Conservation (phyloP, 2,797 vertebrate genomes). For the Bovichtus variegatus region DNA sequence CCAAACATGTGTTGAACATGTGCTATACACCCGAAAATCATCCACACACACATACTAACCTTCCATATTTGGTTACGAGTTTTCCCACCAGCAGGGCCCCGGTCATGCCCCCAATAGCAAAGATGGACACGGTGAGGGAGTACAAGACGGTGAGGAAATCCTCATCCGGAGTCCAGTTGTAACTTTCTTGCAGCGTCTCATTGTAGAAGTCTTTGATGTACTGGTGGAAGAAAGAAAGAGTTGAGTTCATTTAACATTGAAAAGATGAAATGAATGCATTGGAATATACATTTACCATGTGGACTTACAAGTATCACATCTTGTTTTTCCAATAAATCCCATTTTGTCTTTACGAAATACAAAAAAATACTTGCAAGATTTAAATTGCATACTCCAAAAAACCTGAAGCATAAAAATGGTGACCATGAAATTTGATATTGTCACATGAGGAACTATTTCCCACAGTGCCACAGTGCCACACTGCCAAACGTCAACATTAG, state of each 20-base stretch:
- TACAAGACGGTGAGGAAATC: conserved; percentile 86
- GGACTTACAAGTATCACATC: background rate
- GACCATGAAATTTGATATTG: conserved; percentile 3
- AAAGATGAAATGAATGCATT: background rate
- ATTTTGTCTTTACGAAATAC: background rate
- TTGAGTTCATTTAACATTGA: background rate
- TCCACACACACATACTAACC: conserved; percentile 77
- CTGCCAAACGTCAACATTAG: conserved; percentile 22
- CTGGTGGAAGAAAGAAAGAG: conserved; percentile 68
- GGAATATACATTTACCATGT: background rate
- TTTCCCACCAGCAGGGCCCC: conserved; percentile 88
- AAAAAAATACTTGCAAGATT: background rate
- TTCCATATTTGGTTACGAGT: conserved; percentile 89
- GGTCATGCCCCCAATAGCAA: conserved; percentile 89
- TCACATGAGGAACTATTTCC: conserved; percentile 16
- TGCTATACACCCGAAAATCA: background rate
- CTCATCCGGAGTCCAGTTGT: conserved; percentile 71
- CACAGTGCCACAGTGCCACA: background rate
- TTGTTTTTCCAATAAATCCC: background rate
- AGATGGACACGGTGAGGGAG: conserved; percentile 91
- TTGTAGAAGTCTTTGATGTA: conserved; percentile 95
- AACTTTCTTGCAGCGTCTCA: conserved; percentile 79
- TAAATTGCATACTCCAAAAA: background rate
- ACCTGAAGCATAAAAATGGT: background rate
- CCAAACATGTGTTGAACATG: background rate